phyloP scores from a whole-genome alignment of 2,113 vertebrate genomes.

The Vombatus ursinus region DNA sequence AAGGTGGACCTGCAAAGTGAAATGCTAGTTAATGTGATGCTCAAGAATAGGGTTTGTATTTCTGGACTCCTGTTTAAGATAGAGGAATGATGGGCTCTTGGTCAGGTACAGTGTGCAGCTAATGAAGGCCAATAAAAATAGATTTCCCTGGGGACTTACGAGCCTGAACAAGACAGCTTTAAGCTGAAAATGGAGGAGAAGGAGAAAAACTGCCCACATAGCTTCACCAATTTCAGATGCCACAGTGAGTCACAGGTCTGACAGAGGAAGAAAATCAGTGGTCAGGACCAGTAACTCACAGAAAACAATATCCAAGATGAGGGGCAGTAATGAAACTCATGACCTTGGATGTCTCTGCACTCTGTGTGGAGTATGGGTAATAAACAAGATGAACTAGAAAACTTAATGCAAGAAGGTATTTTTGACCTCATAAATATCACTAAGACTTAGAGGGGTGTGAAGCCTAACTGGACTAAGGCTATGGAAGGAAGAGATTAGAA shows the following conservation, averaged over 20 bases:
- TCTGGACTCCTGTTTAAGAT: not conserved
- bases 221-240: not conserved
- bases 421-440: not conserved
- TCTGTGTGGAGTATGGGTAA: not conserved
- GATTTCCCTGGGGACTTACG: not conserved
- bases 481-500: not conserved
- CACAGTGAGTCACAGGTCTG: not conserved
- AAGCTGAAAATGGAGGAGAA: not conserved
- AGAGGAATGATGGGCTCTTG: not conserved
- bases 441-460: not conserved
- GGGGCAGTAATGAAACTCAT: not conserved
- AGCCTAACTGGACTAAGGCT: not conserved
- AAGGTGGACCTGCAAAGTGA: not conserved
- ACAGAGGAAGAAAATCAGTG: not conserved
- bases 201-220: not conserved
- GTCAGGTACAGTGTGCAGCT: not conserved
- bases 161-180: not conserved
- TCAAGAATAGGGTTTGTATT: not conserved
- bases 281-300: not conserved
- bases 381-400: not conserved
- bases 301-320: not conserved
- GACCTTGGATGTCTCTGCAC: not conserved
- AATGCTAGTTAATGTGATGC: not conserved
- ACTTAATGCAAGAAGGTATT: not conserved
- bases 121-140: not conserved